Base-by-base conservation (phyloP, 1,140 invertebrate species). In the Drosophila sucinea region DNA sequence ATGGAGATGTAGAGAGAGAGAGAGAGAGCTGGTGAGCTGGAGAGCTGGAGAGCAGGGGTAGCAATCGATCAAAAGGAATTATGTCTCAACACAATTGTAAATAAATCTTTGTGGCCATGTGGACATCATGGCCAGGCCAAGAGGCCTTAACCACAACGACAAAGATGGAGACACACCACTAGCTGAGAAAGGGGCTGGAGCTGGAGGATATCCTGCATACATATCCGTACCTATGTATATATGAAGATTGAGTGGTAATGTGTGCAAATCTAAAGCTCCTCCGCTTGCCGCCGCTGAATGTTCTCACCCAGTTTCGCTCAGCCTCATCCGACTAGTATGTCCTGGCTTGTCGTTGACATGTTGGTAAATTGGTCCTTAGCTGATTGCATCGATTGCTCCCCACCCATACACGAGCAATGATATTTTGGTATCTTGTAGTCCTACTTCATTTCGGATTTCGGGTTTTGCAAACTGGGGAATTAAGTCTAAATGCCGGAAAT, bases 81-180 rank as follows among this genome's bases (percentile, higher is more conserved):
- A 89, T 89, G 84, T 87, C 84, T 87, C 84, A 89, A 87, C 84
- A 87, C 84, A 87, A 87, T 87, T 87, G 84, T 87, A 87, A 87
- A 87, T 87, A 87, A 87, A 89, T 87, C 80, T 84, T 87, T 87
- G 84, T 77, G 84, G 84, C 80, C 77, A 81, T 84, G 83, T 80
- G 83, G 84, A 87, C 83, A 86, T 86, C 78, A 87, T 89, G 83
- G 73, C 77, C 83, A 79, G 69, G 70, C 65, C 64, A 80, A 72
- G 64, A 66, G 72, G 63, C 55, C 40, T 58, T 58, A 17, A 58
- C 56, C 60, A 23, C 67, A 54, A 55, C 77, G 44, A 51, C 23
- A 51, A 51, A 51, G 60, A 75, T 73, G 69, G 71, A 56, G 71
- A 68, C 68, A 64, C 47, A 67, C n/a, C 62, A 30, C 27, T 38